Evolutionary conservation across 2,888 invertebrate genomes (phyloP).

Genomic region (Thereva nobilitata): DNA sequence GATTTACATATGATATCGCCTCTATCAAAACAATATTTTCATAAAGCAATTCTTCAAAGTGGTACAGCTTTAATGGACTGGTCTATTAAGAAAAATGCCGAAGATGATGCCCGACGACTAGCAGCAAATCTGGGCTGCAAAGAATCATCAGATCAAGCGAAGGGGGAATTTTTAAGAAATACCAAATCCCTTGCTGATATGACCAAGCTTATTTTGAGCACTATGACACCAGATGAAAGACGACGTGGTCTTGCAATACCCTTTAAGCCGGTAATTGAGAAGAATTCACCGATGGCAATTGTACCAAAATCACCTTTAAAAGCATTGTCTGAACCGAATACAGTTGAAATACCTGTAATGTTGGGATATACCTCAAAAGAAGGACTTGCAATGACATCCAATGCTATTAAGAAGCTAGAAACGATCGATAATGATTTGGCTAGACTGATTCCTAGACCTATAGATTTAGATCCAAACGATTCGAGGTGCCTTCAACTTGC

Average conservation of each 20-base stretch:
- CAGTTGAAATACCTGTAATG: conserved; percentile 60
- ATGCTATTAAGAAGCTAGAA: conserved; percentile 48
- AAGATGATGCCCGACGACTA: conserved; percentile 47
- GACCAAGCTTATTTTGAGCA: conserved; percentile 45
- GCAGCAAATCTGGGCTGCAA: conserved; percentile 48
- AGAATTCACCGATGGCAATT: conserved; percentile 44
- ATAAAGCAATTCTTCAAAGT: conserved; percentile 55
- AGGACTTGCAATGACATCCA: conserved; percentile 56
- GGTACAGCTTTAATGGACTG: conserved; percentile 54
- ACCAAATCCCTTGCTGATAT: conserved; percentile 45
- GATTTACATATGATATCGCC: conserved; percentile 51
- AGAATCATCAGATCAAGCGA: conserved; percentile 41
- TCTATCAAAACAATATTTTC: conserved; percentile 52
- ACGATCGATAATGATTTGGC: conserved; percentile 49
- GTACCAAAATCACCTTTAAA: conserved; percentile 56
- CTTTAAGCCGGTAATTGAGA: conserved; percentile 53
- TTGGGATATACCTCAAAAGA: conserved; percentile 64
- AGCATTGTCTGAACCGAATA: conserved; percentile 56
- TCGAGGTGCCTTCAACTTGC: conserved; percentile 45
- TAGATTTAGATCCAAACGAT: conserved; percentile 46
- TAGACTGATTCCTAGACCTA: conserved; percentile 51
- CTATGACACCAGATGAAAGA: conserved; percentile 50
- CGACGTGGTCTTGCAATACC: conserved; percentile 50
- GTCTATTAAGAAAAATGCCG: conserved; percentile 50
- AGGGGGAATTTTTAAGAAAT: conserved; percentile 40